Conservation (phyloP, 2,113 vertebrate genomes). For the Gopherus flavomarginatus region DNA sequence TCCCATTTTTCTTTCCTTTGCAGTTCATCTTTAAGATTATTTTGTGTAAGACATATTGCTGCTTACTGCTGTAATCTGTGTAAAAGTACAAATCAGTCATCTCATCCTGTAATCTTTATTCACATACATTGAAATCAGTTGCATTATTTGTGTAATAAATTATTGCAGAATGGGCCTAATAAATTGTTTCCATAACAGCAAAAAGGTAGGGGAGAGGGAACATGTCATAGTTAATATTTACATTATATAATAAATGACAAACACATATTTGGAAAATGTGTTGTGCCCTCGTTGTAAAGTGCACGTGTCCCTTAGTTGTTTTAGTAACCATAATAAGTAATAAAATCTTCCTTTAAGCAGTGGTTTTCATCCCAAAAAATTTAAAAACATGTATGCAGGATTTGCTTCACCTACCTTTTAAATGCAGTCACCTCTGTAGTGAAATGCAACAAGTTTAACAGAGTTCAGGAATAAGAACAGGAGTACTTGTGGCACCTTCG, state of each 20-base stretch:
- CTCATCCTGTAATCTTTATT: not conserved
- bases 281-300: not conserved
- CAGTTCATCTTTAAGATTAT: not conserved
- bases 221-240: not conserved
- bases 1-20: not conserved
- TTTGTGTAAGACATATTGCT: not conserved
- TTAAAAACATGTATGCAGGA: not conserved
- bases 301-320: not conserved
- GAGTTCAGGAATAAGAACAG: not conserved
- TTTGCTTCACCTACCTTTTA: not conserved
- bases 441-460: not conserved
- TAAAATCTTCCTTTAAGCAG: not conserved
- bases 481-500: too few species aligned
- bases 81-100: not conserved
- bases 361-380: not conserved
- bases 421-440: not conserved
- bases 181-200: not conserved
- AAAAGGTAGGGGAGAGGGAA: accelerated
- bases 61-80: not conserved
- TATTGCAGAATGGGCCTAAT: not conserved
- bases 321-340: not conserved
- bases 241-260: not conserved
- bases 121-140: not conserved
- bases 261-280: not conserved
- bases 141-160: not conserved